Evolutionary conservation across 2,888 invertebrate species (phyloP).

Genomic region (Caenorhabditis virilis): DNA sequence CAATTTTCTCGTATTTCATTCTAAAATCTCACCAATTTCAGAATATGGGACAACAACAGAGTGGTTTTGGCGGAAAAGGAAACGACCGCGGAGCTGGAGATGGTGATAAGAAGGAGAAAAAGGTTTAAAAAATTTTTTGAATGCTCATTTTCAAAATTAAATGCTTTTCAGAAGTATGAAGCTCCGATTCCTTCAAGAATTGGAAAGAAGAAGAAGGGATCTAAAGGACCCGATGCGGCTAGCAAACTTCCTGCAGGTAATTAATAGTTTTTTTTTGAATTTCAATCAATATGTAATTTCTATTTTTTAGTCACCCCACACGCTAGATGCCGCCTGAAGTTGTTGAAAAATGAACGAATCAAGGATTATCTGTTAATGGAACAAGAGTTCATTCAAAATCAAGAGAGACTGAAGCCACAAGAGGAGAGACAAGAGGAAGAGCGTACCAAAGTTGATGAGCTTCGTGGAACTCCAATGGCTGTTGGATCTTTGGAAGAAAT

Average conservation of each 20-base stretch:
- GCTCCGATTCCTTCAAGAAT: conserved; percentile 97
- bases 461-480: conserved; percentile 98
- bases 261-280: not conserved
- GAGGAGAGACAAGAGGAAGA: conserved; percentile 91
- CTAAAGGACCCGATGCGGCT: conserved; percentile 95
- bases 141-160: not conserved
- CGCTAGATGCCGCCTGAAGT: conserved; percentile 90
- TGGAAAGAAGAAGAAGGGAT: conserved; percentile 79
- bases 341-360: conserved; percentile 92
- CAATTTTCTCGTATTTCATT: too few species aligned
- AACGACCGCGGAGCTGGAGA: conserved; percentile 59
- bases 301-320: conserved; percentile 84
- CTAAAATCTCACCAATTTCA: not conserved
- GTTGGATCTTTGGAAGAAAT: conserved; percentile 99
- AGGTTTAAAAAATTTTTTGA: conserved; percentile 72
- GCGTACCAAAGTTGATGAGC: conserved; percentile 77
- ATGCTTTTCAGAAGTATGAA: conserved; percentile 83
- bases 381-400: conserved; percentile 97
- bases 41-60: conserved; percentile 58
- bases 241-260: conserved; percentile 86
- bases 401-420: conserved; percentile 95
- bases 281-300: not conserved
- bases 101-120: conserved; percentile 82
- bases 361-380: conserved; percentile 99
- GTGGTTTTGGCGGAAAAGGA: conserved; percentile 47